Base-by-base conservation (phyloP, 2,113 vertebrate genomes). In the Petaurus breviceps region DNA sequence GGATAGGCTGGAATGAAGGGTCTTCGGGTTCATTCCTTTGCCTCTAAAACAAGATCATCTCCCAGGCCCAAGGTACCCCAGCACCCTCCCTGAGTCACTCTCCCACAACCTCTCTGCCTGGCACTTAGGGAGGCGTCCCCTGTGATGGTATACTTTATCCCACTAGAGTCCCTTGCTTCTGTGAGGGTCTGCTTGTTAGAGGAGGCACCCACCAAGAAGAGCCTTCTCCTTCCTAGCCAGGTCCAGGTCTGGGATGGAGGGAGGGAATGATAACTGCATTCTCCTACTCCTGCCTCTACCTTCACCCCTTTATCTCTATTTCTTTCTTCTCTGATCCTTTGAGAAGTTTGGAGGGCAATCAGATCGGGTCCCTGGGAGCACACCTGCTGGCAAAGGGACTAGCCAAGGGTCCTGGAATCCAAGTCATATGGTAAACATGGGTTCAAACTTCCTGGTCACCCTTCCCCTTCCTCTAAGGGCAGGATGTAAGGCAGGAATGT, bases 261-360 rank as follows among this genome's bases (percentile, higher is more conserved):
- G 49, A 37, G 50, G 89, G 90, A 52, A 89, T 43, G 6, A 77
- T 43, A 77, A 77, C n/a, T 3, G 5, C 16, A 77, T 77, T 77
- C 68, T 77, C 37, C n/a, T 89, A 89, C 55, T 37, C 49, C 55
- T 46, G 0, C 46, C 31, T 90, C 52, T 28, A 25, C 14, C 91
- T 97, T 98, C 89, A 97, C 47, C 89, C 26, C 93, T 16, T 5
- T 23, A 50, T 97, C 84, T 95, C 5, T 49, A 31, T 19, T 5
- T 91, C 28, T 91, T 52, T 47, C 49, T 95, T 0, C n/a, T 93
- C 8, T 8, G 0, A 28, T 94, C 46, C 43, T 14, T 54, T 51
- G 92, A 89, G 93, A 97, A 99, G 99, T 96, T 98, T 99, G 98
- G 99, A 99, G 97, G 98, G 98, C 26, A 99, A 99, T 97, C 57